These are phyloP conservation scores for Nasonia oneida DNA, from an alignment of 2,888 invertebrate species.

Conservation along the genomic window DNA sequence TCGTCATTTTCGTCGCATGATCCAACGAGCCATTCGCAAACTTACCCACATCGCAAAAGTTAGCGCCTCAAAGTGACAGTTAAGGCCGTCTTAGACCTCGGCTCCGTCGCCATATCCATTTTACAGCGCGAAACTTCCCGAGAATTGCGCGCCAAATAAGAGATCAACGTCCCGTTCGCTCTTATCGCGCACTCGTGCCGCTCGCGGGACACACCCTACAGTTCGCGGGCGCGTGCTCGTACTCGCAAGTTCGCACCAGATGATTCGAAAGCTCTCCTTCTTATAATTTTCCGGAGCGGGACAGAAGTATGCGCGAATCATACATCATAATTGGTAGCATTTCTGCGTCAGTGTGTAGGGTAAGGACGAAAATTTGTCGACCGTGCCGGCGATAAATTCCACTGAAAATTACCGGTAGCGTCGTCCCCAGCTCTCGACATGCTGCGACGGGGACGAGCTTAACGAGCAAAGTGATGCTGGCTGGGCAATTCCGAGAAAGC, in stretches of 20 bases:
- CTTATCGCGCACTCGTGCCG: not conserved
- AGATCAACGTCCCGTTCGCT: conserved; percentile 27
- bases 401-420: conserved; percentile 35
- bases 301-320: not conserved
- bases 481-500: not conserved
- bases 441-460: conserved; percentile 6
- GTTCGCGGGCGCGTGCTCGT: not conserved
- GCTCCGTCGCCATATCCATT: conserved; percentile 9
- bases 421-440: not conserved
- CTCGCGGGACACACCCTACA: not conserved
- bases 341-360: not conserved
- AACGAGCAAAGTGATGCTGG: conserved; percentile 26
- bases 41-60: conserved; percentile 45
- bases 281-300: not conserved
- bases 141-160: conserved; percentile 30
- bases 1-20: conserved; percentile 36
- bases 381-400: conserved; percentile 24
- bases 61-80: conserved; percentile 34
- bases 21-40: not conserved
- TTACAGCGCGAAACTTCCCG: conserved; percentile 15
- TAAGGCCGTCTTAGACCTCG: not conserved
- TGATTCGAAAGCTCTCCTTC: not conserved
- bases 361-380: conserved; percentile 14
- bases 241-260: not conserved
- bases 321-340: not conserved